A percentile compares a stretch with the other conserved stretches of the same genome.
Evolutionary conservation across 2,797 vertebrate species (phyloP).

Genomic region (Enteromius afrohamiltoni): DNA sequence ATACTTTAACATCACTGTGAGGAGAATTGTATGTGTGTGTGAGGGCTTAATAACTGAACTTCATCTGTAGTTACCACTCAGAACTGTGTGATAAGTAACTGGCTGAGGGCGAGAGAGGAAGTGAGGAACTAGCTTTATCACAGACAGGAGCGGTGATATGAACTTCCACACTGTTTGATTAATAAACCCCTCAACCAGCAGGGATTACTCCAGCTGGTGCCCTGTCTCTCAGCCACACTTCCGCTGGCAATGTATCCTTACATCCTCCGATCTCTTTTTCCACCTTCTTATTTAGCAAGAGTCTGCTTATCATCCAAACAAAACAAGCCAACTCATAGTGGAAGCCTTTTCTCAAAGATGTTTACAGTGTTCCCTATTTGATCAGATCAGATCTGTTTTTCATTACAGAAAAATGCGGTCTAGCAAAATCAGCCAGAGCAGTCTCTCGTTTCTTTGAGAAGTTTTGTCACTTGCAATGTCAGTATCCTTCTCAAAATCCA

Average conservation of each 20-base stretch:
- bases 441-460: background rate
- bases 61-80: constrained; percentile 64
- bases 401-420: constrained; percentile 1
- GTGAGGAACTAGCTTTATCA: constrained; percentile 56
- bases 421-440: background rate
- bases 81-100: constrained; percentile 74
- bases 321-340: constrained; percentile 6
- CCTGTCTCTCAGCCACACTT: constrained; percentile 70
- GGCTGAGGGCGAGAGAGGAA: constrained; percentile 50
- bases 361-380: constrained; percentile 18
- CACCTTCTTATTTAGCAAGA: constrained; percentile 25
- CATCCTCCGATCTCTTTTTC: background rate
- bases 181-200: constrained; percentile 70
- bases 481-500: background rate
- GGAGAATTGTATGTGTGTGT: constrained; percentile 63
- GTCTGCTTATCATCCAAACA: constrained; percentile 29
- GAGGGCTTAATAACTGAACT: constrained; percentile 70
- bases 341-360: background rate
- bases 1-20: constrained; percentile 52
- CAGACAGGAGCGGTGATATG: constrained; percentile 65
- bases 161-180: constrained; percentile 74
- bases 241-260: constrained; percentile 44
- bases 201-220: constrained; percentile 80
- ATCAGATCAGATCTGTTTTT: constrained; percentile 23
- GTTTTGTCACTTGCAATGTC: background rate